Percentiles rank a stretch among this genome's conserved stretches.
Evolutionary conservation across 2,113 vertebrate species (phyloP).

Genomic region (Spea multiplicata): DNA sequence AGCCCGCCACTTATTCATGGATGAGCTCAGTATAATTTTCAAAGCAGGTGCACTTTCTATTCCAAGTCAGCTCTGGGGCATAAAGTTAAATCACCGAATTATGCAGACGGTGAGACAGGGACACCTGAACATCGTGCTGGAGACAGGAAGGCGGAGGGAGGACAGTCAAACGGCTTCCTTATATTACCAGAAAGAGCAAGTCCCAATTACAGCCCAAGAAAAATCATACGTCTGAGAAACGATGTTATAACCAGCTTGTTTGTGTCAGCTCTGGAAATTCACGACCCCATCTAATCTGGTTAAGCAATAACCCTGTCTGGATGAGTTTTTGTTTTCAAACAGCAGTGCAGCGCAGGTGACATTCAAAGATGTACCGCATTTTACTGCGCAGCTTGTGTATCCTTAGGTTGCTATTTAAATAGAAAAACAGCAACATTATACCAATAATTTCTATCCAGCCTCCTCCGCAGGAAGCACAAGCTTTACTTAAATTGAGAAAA

Average conservation of each 20-base stretch:
- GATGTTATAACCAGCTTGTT: background rate
- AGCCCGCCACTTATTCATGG: constrained; percentile 26
- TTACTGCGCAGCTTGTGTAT: too few species aligned
- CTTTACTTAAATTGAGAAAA: too few species aligned
- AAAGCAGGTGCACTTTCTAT: constrained; percentile 40
- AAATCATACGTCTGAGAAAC: background rate
- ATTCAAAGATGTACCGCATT: background rate
- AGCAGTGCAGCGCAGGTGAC: background rate
- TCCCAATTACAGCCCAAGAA: background rate
- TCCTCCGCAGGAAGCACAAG: too few species aligned
- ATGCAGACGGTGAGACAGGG: constrained; percentile 8
- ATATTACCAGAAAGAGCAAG: background rate
- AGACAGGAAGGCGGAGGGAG: background rate
- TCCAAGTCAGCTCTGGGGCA: constrained; percentile 34
- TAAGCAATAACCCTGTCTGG: background rate
- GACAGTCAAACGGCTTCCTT: background rate
- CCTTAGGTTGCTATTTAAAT: too few species aligned
- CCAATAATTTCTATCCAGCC: too few species aligned
- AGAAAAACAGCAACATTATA: too few species aligned
- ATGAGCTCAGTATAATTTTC: constrained; percentile 34
- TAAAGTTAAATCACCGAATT: constrained; percentile 35
- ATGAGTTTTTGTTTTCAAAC: background rate
- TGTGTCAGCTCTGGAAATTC: background rate
- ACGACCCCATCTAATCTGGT: background rate
- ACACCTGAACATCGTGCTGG: constrained; percentile 23